Evolutionary conservation across 1,140 invertebrate species (phyloP).

Genomic region (Ylistrum balloti): DNA sequence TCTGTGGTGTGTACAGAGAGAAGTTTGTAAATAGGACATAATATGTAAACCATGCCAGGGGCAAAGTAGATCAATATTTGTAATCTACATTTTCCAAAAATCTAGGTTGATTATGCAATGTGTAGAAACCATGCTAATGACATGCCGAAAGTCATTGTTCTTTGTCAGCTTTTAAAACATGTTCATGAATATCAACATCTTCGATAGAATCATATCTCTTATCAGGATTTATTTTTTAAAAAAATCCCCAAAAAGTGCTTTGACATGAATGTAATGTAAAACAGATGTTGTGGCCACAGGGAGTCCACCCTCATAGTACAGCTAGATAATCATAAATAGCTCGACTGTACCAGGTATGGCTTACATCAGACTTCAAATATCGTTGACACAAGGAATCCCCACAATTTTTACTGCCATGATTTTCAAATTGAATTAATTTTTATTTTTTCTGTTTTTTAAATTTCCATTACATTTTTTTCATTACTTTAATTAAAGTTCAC

Average conservation of each 20-base stretch:
- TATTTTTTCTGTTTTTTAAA: background rate
- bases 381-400: too few relatives aligned
- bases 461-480: background rate
- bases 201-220: background rate
- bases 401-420: background rate
- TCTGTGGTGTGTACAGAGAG: background rate
- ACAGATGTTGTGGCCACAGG: background rate
- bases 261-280: background rate
- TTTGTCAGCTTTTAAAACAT: background rate
- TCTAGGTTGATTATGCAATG: background rate
- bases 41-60: conserved; percentile 8
- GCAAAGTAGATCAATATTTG: background rate
- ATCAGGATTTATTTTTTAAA: background rate
- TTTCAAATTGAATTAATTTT: background rate
- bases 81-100: background rate
- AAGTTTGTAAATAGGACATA: background rate
- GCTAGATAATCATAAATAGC: too few relatives aligned
- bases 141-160: background rate
- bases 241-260: background rate
- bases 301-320: background rate
- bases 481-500: background rate
- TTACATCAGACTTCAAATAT: too few relatives aligned
- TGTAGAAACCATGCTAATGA: background rate
- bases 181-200: background rate
- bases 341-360: too few relatives aligned